Conservation (phyloP, 2,888 invertebrate genomes). For the Entomobrya proxima region DNA sequence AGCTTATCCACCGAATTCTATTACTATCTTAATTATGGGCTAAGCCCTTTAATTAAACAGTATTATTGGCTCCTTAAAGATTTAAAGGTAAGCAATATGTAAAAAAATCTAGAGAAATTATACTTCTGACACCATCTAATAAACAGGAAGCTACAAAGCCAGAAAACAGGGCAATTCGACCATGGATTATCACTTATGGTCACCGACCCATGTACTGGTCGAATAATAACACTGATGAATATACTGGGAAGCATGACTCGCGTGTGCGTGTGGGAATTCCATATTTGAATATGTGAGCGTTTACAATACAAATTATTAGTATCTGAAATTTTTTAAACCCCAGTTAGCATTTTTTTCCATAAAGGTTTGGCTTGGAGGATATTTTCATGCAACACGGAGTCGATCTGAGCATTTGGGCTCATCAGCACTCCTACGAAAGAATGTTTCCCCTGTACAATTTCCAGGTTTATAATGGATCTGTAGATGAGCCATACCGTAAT, state of each 20-base stretch:
- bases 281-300: slow-evolving; percentile 76
- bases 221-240: slow-evolving; percentile 89
- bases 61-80: slow-evolving; percentile 93
- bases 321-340: no score
- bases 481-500: slow-evolving; percentile 84
- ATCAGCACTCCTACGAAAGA: slow-evolving; percentile 98
- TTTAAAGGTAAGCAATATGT: slow-evolving; percentile 80
- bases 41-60: slow-evolving; percentile 86
- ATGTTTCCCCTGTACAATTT: slow-evolving; percentile 95
- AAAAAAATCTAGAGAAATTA: no score
- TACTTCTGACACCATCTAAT: no score
- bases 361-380: slow-evolving; percentile 85
- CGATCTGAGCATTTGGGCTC: slow-evolving; percentile 96
- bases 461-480: slow-evolving; percentile 83
- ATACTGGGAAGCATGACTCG: slow-evolving; percentile 83
- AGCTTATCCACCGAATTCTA: slow-evolving; percentile 96
- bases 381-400: slow-evolving; percentile 93
- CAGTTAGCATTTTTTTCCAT: background rate
- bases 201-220: slow-evolving; percentile 96
- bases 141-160: slow-evolving; percentile 83
- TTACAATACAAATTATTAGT: slow-evolving; percentile 6
- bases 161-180: slow-evolving; percentile 84
- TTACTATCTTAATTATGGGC: slow-evolving; percentile 92
- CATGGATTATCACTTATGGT: slow-evolving; percentile 90
- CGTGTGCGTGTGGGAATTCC: slow-evolving; percentile 83